Conservation (phyloP, 1,140 invertebrate genomes). For the Pinna nobilis region DNA sequence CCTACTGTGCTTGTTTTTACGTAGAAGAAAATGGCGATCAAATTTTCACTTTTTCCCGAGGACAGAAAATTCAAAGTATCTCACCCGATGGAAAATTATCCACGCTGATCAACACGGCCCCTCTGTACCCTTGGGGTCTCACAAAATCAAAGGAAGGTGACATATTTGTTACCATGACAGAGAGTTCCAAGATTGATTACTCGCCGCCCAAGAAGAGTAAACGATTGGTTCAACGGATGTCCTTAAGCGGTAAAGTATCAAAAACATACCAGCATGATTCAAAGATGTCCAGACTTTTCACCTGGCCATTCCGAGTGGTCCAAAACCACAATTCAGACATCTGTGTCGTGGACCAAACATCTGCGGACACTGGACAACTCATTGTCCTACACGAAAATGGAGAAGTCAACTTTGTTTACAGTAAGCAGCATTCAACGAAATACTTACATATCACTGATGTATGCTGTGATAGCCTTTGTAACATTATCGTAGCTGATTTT, state of each 20-base stretch:
- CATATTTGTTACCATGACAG: background rate
- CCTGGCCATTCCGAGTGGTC: background rate
- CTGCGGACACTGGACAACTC: background rate
- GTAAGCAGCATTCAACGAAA: background rate
- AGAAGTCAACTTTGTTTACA: background rate
- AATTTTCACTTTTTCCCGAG: no score
- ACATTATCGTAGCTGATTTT: background rate
- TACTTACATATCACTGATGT: background rate
- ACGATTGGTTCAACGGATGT: constrained; percentile 3
- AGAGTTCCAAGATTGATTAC: background rate
- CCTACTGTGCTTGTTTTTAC: no score
- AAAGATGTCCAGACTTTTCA: constrained; percentile 5
- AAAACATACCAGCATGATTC: constrained; percentile 1
- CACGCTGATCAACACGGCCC: background rate
- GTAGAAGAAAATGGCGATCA: no score
- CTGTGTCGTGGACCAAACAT: constrained; percentile 4
- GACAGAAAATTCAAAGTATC: no score
- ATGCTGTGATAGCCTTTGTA: background rate
- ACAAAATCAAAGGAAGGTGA: background rate
- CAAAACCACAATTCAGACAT: background rate
- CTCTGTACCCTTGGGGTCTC: background rate
- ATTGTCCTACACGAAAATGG: background rate
- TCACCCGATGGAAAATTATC: background rate
- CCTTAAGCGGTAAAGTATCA: background rate
- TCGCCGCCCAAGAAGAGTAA: background rate